These are phyloP conservation scores for Panorpa germanica DNA, from an alignment of 2,888 invertebrate species.

Conservation along the genomic window DNA sequence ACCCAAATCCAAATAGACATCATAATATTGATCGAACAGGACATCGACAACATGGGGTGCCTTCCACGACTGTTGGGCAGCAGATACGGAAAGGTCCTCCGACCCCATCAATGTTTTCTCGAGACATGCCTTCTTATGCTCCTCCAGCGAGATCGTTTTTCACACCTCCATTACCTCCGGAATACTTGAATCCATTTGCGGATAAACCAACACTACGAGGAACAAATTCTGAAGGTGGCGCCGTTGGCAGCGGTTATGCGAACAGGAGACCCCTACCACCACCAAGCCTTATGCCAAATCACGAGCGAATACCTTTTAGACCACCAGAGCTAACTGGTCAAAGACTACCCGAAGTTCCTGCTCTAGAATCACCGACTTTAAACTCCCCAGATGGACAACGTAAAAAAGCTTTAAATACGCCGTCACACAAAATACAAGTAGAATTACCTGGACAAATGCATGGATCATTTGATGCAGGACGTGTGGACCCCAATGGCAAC, in stretches of 20 bases:
- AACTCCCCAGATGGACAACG: conserved; percentile 12
- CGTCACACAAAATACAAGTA: conserved; percentile 39
- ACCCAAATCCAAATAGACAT: conserved; percentile 49
- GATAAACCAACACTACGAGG: conserved; percentile 73
- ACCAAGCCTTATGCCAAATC: conserved; percentile 61
- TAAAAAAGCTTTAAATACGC: conserved; percentile 57
- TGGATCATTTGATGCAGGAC: conserved; percentile 1
- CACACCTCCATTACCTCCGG: conserved; percentile 69
- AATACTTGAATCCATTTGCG: conserved; percentile 72
- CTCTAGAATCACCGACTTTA: conserved; percentile 10
- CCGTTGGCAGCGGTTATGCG: conserved; percentile 25
- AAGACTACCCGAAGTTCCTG: conserved; percentile 7
- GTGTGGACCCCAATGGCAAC: conserved; percentile 6
- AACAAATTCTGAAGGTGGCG: conserved; percentile 33
- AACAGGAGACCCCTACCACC: conserved; percentile 67
- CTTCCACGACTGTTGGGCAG: conserved; percentile 25
- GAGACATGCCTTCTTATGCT: conserved; percentile 64
- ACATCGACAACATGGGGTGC: conserved; percentile 18
- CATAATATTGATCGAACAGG: conserved; percentile 22
- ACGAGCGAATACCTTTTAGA: conserved; percentile 67
- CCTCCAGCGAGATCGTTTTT: conserved; percentile 63
- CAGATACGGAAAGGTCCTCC: conserved; percentile 37
- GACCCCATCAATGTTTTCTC: conserved; percentile 36
- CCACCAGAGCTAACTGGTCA: conserved; percentile 27
- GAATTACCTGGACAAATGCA: conserved; percentile 14